phyloP scores from a whole-genome alignment of 2,888 invertebrate genomes.

The Cyaniris semiargus region DNA sequence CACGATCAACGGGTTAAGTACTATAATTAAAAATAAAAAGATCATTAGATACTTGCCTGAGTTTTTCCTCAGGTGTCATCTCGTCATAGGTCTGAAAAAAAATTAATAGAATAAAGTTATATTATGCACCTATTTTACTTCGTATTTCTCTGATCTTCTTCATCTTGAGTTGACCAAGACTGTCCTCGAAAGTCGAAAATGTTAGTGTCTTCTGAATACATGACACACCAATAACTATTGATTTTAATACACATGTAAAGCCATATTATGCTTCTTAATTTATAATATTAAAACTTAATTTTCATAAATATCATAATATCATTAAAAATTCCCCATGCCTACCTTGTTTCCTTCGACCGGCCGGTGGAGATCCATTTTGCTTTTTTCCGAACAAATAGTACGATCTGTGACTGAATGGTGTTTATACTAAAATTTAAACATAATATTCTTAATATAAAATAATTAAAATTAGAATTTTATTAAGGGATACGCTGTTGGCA shows the following conservation, averaged over 20 bases:
- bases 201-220: not conserved
- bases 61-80: slow-evolving; percentile 87
- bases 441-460: not conserved
- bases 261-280: not conserved
- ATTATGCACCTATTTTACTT: not conserved
- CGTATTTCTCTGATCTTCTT: not conserved
- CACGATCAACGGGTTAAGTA: too few species aligned
- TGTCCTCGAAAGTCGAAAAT: not conserved
- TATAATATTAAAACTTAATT: not conserved
- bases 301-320: not conserved
- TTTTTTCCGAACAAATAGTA: slow-evolving; percentile 32
- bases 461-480: slow-evolving; percentile 14
- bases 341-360: slow-evolving; percentile 77
- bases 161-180: not conserved
- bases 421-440: not conserved
- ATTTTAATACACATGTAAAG: not conserved
- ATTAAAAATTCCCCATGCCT: slow-evolving; percentile 34
- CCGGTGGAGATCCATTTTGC: slow-evolving; percentile 70
- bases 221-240: not conserved
- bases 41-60: slow-evolving; percentile 77
- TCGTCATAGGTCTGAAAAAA: slow-evolving; percentile 84
- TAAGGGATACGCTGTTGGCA: slow-evolving; percentile 36
- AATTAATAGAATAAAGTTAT: slow-evolving; percentile 34
- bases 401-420: not conserved
- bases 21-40: not conserved